Evolutionary conservation across 1,140 invertebrate species (phyloP).

Genomic region (Rhyzopertha dominica): DNA sequence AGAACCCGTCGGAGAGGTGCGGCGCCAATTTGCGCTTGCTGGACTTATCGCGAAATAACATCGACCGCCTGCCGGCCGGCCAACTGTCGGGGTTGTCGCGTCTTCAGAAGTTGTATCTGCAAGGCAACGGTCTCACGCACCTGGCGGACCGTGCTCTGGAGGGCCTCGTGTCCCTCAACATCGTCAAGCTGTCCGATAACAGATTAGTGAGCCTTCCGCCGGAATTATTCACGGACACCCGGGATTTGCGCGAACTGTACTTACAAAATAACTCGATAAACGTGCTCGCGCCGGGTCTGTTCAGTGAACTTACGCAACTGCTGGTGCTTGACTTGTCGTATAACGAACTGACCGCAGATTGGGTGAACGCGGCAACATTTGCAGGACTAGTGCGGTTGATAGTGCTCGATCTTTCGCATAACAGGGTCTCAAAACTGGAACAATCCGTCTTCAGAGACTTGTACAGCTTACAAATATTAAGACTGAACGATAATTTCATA

Average conservation of each 20-base stretch:
- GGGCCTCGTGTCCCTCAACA: slow-evolving; percentile 68
- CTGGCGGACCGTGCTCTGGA: slow-evolving; percentile 78
- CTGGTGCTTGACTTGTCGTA: slow-evolving; percentile 76
- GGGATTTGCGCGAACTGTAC: slow-evolving; percentile 76
- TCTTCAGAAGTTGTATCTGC: slow-evolving; percentile 57
- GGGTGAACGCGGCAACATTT: slow-evolving; percentile 84
- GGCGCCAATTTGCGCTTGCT: slow-evolving; percentile 66
- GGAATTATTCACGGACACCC: slow-evolving; percentile 73
- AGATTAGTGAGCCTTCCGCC: slow-evolving; percentile 74
- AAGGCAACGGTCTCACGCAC: slow-evolving; percentile 64
- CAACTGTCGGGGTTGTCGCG: slow-evolving; percentile 62
- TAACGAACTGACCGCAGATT: slow-evolving; percentile 81
- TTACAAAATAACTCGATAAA: slow-evolving; percentile 82
- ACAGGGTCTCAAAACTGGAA: slow-evolving; percentile 74
- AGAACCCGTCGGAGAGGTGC: slow-evolving; percentile 60
- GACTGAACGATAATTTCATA: slow-evolving; percentile 78
- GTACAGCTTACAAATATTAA: slow-evolving; percentile 73
- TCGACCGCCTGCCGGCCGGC: slow-evolving; percentile 70
- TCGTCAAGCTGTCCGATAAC: slow-evolving; percentile 77
- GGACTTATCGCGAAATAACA: slow-evolving; percentile 77
- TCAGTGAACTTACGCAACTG: slow-evolving; percentile 74
- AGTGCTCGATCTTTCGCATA: slow-evolving; percentile 75
- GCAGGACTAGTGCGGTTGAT: slow-evolving; percentile 73
- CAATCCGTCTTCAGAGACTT: slow-evolving; percentile 74
- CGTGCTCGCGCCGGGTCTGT: slow-evolving; percentile 78